Percentiles rank a stretch among this genome's conserved stretches.
Evolutionary conservation across 2,888 invertebrate genomes (phyloP).

Genomic region (Leptothorax acervorum): DNA sequence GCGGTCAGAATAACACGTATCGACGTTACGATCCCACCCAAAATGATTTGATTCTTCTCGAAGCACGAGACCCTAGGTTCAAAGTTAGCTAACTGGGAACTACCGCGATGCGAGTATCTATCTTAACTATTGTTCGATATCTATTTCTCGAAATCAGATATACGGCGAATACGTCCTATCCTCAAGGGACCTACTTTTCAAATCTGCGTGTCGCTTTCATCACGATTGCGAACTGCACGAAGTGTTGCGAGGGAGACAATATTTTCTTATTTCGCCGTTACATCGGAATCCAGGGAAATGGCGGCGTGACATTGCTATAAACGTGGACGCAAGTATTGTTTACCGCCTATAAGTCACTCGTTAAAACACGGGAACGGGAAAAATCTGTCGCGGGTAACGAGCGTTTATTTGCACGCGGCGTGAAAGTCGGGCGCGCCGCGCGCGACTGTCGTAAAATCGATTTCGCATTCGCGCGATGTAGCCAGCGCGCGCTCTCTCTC

Average conservation of each 20-base stretch:
- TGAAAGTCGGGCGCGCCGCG: neutral
- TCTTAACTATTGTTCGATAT: neutral
- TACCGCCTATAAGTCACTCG: conserved; percentile 34
- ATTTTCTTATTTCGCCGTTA: conserved; percentile 26
- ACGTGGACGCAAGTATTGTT: conserved; percentile 32
- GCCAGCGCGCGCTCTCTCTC: neutral
- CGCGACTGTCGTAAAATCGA: conserved; percentile 38
- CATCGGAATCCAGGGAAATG: conserved; percentile 1
- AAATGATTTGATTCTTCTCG: conserved; percentile 29
- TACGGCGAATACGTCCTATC: neutral
- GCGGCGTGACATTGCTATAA: conserved; percentile 10
- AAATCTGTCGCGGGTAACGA: conserved; percentile 37
- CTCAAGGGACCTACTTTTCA: neutral
- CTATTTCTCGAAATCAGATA: neutral
- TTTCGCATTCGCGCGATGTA: conserved; percentile 15
- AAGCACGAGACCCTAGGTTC: neutral
- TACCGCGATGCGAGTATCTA: neutral
- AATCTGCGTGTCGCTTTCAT: neutral
- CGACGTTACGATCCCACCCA: conserved; percentile 15
- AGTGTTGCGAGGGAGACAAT: neutral
- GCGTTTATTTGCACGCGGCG: conserved; percentile 43
- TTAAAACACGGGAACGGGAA: conserved; percentile 21
- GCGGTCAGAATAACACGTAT: conserved; percentile 50
- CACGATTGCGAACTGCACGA: neutral
- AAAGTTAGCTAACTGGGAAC: too few species aligned